A percentile compares a stretch with the other conserved stretches of the same genome.
Evolutionary conservation across 1,140 invertebrate genomes (phyloP).

Genomic region (Scaptomyza graminum): DNA sequence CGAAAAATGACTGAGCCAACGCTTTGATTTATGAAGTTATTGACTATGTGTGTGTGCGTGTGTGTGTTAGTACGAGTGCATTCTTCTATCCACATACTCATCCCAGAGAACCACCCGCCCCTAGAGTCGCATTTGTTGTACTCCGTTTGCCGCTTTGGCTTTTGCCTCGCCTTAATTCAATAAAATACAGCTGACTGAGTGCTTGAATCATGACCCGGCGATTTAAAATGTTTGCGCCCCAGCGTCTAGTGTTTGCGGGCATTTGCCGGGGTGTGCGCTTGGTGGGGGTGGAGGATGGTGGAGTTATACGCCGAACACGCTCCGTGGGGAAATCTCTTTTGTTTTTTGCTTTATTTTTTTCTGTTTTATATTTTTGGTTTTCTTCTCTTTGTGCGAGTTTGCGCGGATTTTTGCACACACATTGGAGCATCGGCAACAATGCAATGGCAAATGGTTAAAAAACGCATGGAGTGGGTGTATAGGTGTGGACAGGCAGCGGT

Average conservation of each 20-base stretch:
- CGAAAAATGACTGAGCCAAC: conserved; percentile 80
- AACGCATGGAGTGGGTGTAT: background rate
- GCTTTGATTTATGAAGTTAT: conserved; percentile 81
- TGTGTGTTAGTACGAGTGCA: conserved; percentile 17
- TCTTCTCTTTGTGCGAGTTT: conserved; percentile 14
- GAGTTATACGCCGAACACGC: conserved; percentile 60
- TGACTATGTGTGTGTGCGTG: conserved; percentile 25
- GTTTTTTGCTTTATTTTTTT: conserved; percentile 49
- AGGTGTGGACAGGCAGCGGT: background rate
- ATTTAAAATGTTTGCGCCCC: conserved; percentile 73
- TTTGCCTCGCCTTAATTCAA: conserved; percentile 68
- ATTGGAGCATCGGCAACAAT: conserved; percentile 28
- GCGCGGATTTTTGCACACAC: conserved; percentile 36
- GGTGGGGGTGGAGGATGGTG: background rate
- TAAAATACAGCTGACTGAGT: conserved; percentile 81
- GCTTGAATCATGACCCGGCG: conserved; percentile 79
- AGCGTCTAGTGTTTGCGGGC: conserved; percentile 24
- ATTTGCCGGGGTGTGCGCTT: background rate
- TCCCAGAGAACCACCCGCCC: conserved; percentile 14
- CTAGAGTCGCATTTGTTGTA: conserved; percentile 67
- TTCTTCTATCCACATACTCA: conserved; percentile 5
- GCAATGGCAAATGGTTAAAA: conserved; percentile 25
- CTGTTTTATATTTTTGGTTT: background rate
- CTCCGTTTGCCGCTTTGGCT: conserved; percentile 4
- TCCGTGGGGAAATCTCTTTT: conserved; percentile 76